Evolutionary conservation across 2,888 invertebrate genomes (phyloP).

Genomic region (Branchinecta sandiegonensis): DNA sequence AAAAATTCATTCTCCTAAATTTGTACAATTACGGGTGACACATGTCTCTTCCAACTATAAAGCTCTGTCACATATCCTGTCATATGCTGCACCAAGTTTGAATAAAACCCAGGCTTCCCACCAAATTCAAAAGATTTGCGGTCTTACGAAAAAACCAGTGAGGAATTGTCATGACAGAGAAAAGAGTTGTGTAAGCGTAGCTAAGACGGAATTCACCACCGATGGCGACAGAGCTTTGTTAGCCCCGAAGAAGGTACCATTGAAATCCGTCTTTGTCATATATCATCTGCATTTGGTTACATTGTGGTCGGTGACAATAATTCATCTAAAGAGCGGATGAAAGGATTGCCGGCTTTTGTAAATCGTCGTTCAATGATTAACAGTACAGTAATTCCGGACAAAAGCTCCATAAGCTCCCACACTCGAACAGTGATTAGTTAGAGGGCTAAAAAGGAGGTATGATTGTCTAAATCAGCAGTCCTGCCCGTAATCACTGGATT

Average conservation of each 20-base stretch:
- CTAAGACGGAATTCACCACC: conserved; percentile 8
- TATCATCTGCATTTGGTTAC: conserved; percentile 15
- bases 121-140: conserved; percentile 7
- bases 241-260: background rate
- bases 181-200: conserved; percentile 15
- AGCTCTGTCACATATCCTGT: background rate
- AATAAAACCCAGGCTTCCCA: background rate
- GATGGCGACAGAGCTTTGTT: background rate
- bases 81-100: conserved; percentile 8
- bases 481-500: too few relatives aligned
- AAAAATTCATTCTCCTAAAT: too few relatives aligned
- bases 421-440: too few relatives aligned
- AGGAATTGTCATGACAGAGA: conserved; percentile 7
- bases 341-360: background rate
- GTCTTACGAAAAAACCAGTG: background rate
- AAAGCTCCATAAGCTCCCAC: too few relatives aligned
- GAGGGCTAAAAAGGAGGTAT: too few relatives aligned
- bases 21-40: too few relatives aligned
- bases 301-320: background rate
- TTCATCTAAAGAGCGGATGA: conserved; percentile 4
- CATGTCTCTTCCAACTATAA: background rate
- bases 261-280: conserved; percentile 15
- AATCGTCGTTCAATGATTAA: too few relatives aligned
- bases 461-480: too few relatives aligned
- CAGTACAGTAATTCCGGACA: too few relatives aligned